These are phyloP conservation scores for Osmoderma eremita DNA, from an alignment of 2,888 invertebrate genomes.

Conservation along the genomic window DNA sequence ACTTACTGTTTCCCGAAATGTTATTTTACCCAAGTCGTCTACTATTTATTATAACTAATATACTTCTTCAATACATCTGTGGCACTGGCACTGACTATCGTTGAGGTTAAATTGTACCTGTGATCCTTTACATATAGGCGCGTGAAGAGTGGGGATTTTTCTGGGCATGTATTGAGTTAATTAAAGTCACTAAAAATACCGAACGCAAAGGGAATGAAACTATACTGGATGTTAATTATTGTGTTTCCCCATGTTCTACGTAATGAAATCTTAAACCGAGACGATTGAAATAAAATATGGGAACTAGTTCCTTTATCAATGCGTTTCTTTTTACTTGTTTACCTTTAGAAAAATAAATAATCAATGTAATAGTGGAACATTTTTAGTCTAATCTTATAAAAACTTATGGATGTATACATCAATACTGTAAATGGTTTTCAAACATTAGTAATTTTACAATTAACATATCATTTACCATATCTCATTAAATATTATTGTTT, in stretches of 20 bases:
- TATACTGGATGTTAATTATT: neutral
- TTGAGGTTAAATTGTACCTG: constrained; percentile 23
- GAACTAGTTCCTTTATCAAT: too few relatives aligned
- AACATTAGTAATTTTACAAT: too few relatives aligned
- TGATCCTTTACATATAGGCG: constrained; percentile 20
- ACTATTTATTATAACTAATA: constrained; percentile 8
- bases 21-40: neutral
- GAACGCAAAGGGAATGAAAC: constrained; percentile 15
- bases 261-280: neutral
- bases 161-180: neutral
- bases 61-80: constrained; percentile 28
- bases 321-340: too few relatives aligned
- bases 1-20: constrained; percentile 11
- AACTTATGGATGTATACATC: too few relatives aligned
- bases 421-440: too few relatives aligned
- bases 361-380: too few relatives aligned
- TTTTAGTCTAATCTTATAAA: too few relatives aligned
- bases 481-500: too few relatives aligned
- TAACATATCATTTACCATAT: too few relatives aligned
- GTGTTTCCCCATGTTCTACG: neutral
- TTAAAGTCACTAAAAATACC: constrained; percentile 18
- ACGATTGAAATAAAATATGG: too few relatives aligned
- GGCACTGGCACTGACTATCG: constrained; percentile 14
- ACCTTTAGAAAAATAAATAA: too few relatives aligned
- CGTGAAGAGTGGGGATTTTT: constrained; percentile 15